phyloP scores from a whole-genome alignment of 2,888 invertebrate species.

The Caenorhabditis parvicauda region DNA sequence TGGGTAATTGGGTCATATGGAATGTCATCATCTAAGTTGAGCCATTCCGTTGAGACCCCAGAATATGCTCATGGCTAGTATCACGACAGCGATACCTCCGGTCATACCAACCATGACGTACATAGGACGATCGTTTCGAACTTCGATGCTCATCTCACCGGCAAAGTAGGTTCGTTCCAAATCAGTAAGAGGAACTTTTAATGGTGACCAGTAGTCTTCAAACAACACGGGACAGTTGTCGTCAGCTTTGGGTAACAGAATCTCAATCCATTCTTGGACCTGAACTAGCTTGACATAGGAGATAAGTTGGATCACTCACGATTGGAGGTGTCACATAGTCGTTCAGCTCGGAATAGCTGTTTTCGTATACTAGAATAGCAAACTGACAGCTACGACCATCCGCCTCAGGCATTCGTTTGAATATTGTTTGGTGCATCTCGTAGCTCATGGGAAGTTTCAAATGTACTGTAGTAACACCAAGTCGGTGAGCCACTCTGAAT shows the following conservation, averaged over 20 bases:
- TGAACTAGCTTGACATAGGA: too few relatives aligned
- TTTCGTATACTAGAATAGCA: slow-evolving; percentile 24
- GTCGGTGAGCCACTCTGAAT: slow-evolving; percentile 15
- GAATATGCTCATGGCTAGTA: slow-evolving; percentile 44
- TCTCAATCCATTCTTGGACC: slow-evolving; percentile 21
- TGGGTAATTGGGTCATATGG: not conserved
- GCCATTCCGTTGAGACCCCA: slow-evolving; percentile 50
- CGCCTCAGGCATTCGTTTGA: slow-evolving; percentile 18
- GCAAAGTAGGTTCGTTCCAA: slow-evolving; percentile 32
- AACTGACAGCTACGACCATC: slow-evolving; percentile 13
- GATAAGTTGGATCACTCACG: slow-evolving; percentile 8
- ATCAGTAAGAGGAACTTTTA: slow-evolving; percentile 33
- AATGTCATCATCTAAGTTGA: not conserved
- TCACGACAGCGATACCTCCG: slow-evolving; percentile 41
- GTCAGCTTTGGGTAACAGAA: slow-evolving; percentile 14
- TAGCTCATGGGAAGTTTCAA: slow-evolving; percentile 18
- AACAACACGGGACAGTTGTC: slow-evolving; percentile 20
- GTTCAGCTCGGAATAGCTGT: slow-evolving; percentile 24
- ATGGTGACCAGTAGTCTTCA: slow-evolving; percentile 26
- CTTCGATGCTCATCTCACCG: slow-evolving; percentile 21
- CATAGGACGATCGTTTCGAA: slow-evolving; percentile 18
- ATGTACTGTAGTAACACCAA: slow-evolving; percentile 13
- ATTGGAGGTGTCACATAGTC: slow-evolving; percentile 19
- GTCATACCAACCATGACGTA: slow-evolving; percentile 38
- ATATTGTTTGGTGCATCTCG: slow-evolving; percentile 11